Conservation (phyloP, 2,797 vertebrate species). For the Gila robusta region DNA sequence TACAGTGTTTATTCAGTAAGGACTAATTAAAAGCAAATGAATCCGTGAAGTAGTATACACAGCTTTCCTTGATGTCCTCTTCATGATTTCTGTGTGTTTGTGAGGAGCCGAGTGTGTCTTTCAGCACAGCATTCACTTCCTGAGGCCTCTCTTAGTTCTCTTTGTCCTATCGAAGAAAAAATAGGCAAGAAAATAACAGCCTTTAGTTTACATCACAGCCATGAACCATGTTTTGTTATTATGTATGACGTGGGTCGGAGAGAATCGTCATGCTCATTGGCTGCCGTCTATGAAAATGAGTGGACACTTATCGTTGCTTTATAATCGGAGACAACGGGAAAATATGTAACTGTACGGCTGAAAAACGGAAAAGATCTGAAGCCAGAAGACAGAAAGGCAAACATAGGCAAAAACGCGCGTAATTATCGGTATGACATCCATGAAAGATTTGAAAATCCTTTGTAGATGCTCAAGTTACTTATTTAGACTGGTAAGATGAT, state of each 20-base stretch:
- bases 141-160: conserved; percentile 79
- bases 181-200: not conserved
- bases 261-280: no score
- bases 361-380: not conserved
- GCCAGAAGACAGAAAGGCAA: not conserved
- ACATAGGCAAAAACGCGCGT: not conserved
- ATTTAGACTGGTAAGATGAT: not conserved
- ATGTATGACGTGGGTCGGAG: no score
- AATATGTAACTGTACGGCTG: not conserved
- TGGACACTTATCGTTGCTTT: not conserved
- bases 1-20: conserved; percentile 4
- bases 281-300: no score
- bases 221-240: not conserved
- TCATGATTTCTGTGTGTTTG: not conserved
- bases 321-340: not conserved
- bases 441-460: not conserved
- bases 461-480: not conserved
- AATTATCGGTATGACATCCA: not conserved
- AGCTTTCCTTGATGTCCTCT: not conserved
- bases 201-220: not conserved
- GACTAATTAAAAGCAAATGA: not conserved
- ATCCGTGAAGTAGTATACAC: not conserved
- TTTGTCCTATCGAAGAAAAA: conserved; percentile 72
- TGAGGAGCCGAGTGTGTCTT: not conserved
- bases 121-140: conserved; percentile 70